Base-by-base conservation (phyloP, 2,888 invertebrate genomes). In the Thymelicus sylvestris region DNA sequence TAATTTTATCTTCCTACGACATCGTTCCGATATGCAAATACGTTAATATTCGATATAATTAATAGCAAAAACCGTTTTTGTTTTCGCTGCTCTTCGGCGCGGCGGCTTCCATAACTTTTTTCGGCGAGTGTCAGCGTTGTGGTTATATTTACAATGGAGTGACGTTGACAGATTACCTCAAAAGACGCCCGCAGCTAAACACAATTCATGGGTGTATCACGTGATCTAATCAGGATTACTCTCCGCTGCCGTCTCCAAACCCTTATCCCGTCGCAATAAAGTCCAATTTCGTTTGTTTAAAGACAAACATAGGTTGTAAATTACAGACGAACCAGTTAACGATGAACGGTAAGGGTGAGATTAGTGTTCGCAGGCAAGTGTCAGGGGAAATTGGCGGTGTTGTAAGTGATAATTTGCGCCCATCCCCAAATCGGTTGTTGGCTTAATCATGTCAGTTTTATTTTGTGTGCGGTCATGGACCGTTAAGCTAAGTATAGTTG, bases 151-250 rank as follows among this genome's bases (percentile, higher is more conserved):
- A 79, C 79, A 78, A 79, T 76, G 79, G 79, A 70, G 72, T 73
- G 79, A 80, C 79, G 81, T 81, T 86, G 85, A 86, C 84, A 78
- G 82, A 85, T 85, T 81, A 78, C 79, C 78, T 76, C 77, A 76
- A 79, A 67, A 63, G 74, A 76, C 74, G 80, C 82, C 82, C 76
- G 74, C 68, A 79, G 81, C 81, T 74, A 80, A 78, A 80, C 78
- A 76, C 78, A 77, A 79, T 72, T 77, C 76, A 76, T 73, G 66
- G 72, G 72, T 73, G 70, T 72, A 68, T 74, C 75, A 75, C 70
- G 74, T 74, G 76, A 71, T 70, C 67, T 72, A 71, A 72, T 72
- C 60, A 19, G 5, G 12, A 31, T 50, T 44, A 66, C 13, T n/a
- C n/a, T 57, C 19, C 13, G 15, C 61, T 38, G 57, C 24, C 60